Evolutionary conservation across 2,888 invertebrate species (phyloP), one percentile per base, ranked within the genome.

Genomic region (Odontocolon sp.): DNA sequence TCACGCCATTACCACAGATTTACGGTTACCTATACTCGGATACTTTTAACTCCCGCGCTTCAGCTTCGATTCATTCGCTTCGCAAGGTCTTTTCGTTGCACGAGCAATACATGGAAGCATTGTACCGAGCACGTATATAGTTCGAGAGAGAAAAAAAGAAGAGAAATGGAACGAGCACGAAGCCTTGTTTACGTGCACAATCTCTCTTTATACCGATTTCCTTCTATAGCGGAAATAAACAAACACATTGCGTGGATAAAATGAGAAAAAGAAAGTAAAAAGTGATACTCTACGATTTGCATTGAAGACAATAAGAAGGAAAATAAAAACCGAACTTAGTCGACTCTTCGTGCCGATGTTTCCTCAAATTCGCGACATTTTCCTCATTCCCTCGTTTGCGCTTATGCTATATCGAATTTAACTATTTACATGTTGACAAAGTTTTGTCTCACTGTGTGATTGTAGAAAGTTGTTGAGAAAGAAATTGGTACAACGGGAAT

Each of bases 321-420:
- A 38, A 64, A 23, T 11, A 11, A 33, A 14, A 59, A 8, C 3
- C 16, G 14, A 59, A 42, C n/a, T n/a, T 9, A n/a, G n/a, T n/a
- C n/a, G n/a, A n/a, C n/a, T n/a, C n/a, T n/a, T n/a, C n/a, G n/a
- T n/a, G n/a, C n/a, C n/a, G n/a, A n/a, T n/a, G n/a, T n/a, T n/a
- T n/a, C n/a, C n/a, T 5, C 21, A 69, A 69, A 59, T 69, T 68
- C 23, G 8, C 52, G 40, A 52, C 42, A 42, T 61, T 50, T 21
- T 54, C 52, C 23, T 69, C 28, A 47, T 26, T 8, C 2, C 21
- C 38, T 42, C 14, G 56, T 47, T 9, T 28, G 11, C 36, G 28
- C 59, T 50, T 38, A 16, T 47, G 16, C 31, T 33, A 31, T 26
- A 5, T 59, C 36, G 31, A 66, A 66, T 66, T 57, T 28, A 33